phyloP scores from a whole-genome alignment of 1,140 invertebrate genomes.

The Diachasmimorpha longicaudata region DNA sequence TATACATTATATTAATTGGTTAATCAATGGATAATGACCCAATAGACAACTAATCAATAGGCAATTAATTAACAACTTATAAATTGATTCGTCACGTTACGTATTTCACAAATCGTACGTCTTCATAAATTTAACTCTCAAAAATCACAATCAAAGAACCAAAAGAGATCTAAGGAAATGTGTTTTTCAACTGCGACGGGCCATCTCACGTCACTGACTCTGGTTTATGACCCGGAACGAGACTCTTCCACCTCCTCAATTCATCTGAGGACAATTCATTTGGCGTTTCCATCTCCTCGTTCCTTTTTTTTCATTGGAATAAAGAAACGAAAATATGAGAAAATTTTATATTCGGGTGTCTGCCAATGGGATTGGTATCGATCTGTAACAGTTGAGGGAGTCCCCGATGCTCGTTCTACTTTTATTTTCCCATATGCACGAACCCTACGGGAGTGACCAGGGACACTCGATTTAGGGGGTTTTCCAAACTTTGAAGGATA shows the following conservation, averaged over 20 bases:
- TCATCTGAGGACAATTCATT: neutral
- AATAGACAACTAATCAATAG: too few species aligned
- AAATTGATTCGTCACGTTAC: too few species aligned
- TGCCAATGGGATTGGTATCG: neutral
- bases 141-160: too few species aligned
- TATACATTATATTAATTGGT: too few species aligned
- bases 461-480: neutral
- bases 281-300: neutral
- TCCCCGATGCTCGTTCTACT: neutral
- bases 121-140: too few species aligned
- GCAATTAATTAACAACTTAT: too few species aligned
- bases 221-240: conserved; percentile 57
- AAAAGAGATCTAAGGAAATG: too few species aligned
- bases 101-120: too few species aligned
- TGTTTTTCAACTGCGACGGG: neutral
- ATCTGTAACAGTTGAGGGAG: neutral
- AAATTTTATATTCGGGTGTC: neutral
- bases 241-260: conserved; percentile 24
- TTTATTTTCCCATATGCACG: conserved; percentile 4
- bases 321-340: neutral
- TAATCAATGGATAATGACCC: too few species aligned
- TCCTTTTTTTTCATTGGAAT: neutral
- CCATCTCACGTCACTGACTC: conserved; percentile 39
- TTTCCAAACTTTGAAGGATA: conserved; percentile 54
- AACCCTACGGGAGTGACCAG: neutral